phyloP scores from a whole-genome alignment of 2,113 vertebrate genomes.

The Plectropomus leopardus region DNA sequence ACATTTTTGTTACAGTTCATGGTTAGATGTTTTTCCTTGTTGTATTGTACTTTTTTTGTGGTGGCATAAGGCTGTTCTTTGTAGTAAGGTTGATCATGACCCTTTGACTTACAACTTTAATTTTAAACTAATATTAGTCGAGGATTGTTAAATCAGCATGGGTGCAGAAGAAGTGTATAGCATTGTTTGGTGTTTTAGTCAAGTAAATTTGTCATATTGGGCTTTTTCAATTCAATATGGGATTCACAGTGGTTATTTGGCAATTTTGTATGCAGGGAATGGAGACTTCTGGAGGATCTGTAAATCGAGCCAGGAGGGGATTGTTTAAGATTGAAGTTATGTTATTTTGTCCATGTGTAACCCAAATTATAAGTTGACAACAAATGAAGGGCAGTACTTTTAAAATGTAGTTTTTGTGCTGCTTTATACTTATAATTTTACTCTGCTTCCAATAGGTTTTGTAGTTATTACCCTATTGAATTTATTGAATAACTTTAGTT shows the following conservation, averaged over 20 bases:
- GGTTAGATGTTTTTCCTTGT: neutral
- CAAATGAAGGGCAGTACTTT: neutral
- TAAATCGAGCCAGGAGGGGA: neutral
- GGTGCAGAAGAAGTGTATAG: neutral
- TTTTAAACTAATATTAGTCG: neutral
- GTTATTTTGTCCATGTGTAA: neutral
- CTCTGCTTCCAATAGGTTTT: neutral
- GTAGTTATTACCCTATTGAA: neutral
- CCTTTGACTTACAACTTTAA: neutral
- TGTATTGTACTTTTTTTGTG: neutral
- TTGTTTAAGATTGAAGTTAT: neutral
- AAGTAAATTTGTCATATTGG: neutral
- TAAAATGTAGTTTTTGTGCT: neutral
- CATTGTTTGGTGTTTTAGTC: neutral
- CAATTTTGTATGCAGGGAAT: neutral
- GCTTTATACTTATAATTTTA: neutral
- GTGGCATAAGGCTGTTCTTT: neutral
- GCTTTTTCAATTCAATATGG: neutral
- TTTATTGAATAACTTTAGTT: neutral
- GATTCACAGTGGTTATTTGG: too few relatives aligned
- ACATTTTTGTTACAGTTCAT: neutral
- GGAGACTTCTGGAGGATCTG: neutral
- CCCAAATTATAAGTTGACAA: neutral
- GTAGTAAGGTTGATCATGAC: neutral
- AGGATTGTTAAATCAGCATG: neutral